Base-by-base conservation (phyloP, 2,888 invertebrate genomes). In the Oasisia sp. region DNA sequence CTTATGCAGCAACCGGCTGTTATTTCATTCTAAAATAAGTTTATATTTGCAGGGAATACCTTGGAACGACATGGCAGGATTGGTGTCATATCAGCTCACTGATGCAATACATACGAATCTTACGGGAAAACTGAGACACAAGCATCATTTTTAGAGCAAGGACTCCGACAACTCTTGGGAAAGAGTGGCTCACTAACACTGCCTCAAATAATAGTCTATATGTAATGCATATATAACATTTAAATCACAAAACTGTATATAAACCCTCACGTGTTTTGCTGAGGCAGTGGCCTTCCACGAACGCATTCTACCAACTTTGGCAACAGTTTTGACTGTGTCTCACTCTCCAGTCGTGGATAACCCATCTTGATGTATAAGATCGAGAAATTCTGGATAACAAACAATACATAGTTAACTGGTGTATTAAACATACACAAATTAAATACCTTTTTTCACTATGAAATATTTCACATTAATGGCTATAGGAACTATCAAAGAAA, bases 301-400 rank as follows among this genome's bases (percentile, higher is more conserved):
- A 98, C 97, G 93, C 98, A 97, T 95, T 97, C 97, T 44, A 99
- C 96, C 92, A 99, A 96, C 93, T 97, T 97, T 8, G 98, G 98
- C 27, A 98, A 97, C 93, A 98, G 96, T 93, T 97, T 97, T 8
- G 97, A 97, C 96, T 98, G 98, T 95, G 98, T 97, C 14, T 97
- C 97, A 91, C 97, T 96, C 19, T 98, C 97, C 94, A 99, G 96
- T 92, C 99, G 97, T 0, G 98, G 98, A 96, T 97, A 99, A 12
- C 99, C 99, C 97, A 98, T 97, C 95, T 98, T 98, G 93, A 99
- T 98, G 96, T 99, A 99, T 95, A 99, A 98, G 92, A 99, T 98
- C 19, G 98, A 97, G 96, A 99, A 99, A 96, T 99, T 99, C 98
- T 98, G 97, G 32, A 97, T 74, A 74, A 5, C 74, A 27, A 74